Evolutionary conservation across 2,888 invertebrate genomes (phyloP).

Genomic region (Ptilodon capucinus): DNA sequence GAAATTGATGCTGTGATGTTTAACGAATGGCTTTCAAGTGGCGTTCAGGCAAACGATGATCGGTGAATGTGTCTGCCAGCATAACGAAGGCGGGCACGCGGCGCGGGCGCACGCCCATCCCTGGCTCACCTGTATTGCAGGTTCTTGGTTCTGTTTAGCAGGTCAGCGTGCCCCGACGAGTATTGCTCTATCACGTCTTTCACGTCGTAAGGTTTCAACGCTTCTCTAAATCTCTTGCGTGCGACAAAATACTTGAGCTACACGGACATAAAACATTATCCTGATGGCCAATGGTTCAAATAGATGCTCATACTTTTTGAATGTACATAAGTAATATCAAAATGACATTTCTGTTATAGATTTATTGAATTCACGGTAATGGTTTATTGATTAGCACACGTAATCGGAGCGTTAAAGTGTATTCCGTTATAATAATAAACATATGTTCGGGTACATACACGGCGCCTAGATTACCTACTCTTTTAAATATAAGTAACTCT

Average conservation of each 20-base stretch:
- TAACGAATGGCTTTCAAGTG: conserved; percentile 29
- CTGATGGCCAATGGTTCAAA: conserved; percentile 45
- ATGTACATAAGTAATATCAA: background rate
- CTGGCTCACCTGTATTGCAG: conserved; percentile 89
- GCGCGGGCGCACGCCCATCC: conserved; percentile 22
- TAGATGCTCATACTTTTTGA: background rate
- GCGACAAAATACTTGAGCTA: conserved; percentile 95
- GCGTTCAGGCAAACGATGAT: conserved; percentile 40
- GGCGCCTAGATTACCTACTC: background rate
- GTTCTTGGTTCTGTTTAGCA: conserved; percentile 93
- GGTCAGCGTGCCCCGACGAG: conserved; percentile 93
- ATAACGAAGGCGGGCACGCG: conserved; percentile 25
- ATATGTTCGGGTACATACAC: background rate
- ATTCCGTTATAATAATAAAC: too few relatives aligned
- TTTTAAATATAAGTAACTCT: background rate
- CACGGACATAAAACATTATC: conserved; percentile 77
- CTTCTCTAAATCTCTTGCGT: conserved; percentile 95
- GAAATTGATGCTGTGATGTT: conserved; percentile 4
- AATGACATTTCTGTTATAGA: too few relatives aligned
- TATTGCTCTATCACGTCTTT: conserved; percentile 97
- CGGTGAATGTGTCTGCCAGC: conserved; percentile 42
- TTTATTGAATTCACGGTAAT: too few relatives aligned
- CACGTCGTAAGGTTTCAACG: conserved; percentile 95
- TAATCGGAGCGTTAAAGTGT: too few relatives aligned
- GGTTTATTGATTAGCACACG: too few relatives aligned